phyloP scores from a whole-genome alignment of 2,888 invertebrate genomes.

The Trichacis sp. region DNA sequence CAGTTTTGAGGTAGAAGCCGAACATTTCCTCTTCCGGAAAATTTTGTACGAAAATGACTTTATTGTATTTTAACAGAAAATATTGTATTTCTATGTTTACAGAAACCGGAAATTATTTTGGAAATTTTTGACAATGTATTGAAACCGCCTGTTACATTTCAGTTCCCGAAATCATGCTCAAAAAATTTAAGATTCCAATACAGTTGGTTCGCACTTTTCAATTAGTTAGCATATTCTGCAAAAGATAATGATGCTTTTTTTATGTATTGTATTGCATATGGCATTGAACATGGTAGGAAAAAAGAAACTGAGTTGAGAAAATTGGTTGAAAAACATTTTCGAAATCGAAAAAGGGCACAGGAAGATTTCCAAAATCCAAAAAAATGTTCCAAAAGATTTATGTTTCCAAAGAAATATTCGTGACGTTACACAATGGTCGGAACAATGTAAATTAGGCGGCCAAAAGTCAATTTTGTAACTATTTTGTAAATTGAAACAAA shows the following conservation, averaged over 20 bases:
- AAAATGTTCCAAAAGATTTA: constrained; percentile 5
- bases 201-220: constrained; percentile 5
- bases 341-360: constrained; percentile 9
- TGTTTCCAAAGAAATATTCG: neutral
- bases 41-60: too few relatives aligned
- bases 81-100: too few relatives aligned
- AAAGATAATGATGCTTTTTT: constrained; percentile 13
- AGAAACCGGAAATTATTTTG: neutral
- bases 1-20: too few relatives aligned
- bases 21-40: too few relatives aligned
- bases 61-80: too few relatives aligned
- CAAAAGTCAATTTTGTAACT: too few relatives aligned
- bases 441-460: too few relatives aligned
- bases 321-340: constrained; percentile 4
- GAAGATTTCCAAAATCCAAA: constrained; percentile 7
- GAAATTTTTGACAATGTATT: neutral
- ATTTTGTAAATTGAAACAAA: too few relatives aligned
- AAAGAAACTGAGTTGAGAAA: constrained; percentile 5
- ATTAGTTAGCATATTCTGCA: constrained; percentile 16
- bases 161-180: neutral
- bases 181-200: constrained; percentile 14
- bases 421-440: neutral
- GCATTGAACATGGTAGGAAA: too few relatives aligned
- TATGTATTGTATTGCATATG: constrained; percentile 16
- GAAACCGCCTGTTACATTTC: neutral